These are phyloP conservation scores for Eurytoma californica DNA, from an alignment of 2,888 invertebrate genomes.

Conservation along the genomic window DNA sequence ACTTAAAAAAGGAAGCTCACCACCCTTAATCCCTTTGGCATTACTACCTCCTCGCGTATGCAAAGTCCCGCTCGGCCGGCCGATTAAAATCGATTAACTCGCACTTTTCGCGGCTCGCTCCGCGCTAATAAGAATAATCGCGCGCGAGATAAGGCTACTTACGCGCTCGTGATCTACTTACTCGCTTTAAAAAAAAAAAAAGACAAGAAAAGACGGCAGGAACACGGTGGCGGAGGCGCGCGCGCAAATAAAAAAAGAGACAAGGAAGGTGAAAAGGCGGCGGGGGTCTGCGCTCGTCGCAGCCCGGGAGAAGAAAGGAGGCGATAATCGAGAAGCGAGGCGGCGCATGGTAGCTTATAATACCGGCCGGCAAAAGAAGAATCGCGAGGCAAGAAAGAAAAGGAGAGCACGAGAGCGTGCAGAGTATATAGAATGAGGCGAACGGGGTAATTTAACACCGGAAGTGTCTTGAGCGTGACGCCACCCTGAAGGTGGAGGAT, in stretches of 20 bases:
- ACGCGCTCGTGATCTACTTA: slow-evolving; percentile 49
- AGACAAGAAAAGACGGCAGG: slow-evolving; percentile 47
- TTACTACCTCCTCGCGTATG: slow-evolving; percentile 4
- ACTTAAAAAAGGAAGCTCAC: neutral
- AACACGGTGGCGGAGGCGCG: no score
- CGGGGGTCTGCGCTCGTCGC: slow-evolving; percentile 4
- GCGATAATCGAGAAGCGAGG: slow-evolving; percentile 43
- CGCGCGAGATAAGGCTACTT: slow-evolving; percentile 43
- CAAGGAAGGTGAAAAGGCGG: no score
- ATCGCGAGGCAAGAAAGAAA: slow-evolving; percentile 25
- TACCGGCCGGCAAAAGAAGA: slow-evolving; percentile 25
- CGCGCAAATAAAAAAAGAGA: no score
- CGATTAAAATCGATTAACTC: slow-evolving; percentile 55
- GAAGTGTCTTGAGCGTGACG: slow-evolving; percentile 75
- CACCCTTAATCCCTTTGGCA: slow-evolving; percentile 3
- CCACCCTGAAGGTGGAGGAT: slow-evolving; percentile 75
- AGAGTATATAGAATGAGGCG: slow-evolving; percentile 58
- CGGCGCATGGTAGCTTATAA: slow-evolving; percentile 28
- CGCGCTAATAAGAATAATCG: slow-evolving; percentile 44
- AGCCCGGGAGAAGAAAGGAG: neutral
- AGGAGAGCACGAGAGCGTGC: slow-evolving; percentile 54
- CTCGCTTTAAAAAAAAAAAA: slow-evolving; percentile 47
- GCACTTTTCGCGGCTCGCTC: neutral
- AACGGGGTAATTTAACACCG: slow-evolving; percentile 74
- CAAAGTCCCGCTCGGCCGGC: slow-evolving; percentile 15